Base-by-base conservation (phyloP, 2,888 invertebrate species). In the Mimachlamys varia region DNA sequence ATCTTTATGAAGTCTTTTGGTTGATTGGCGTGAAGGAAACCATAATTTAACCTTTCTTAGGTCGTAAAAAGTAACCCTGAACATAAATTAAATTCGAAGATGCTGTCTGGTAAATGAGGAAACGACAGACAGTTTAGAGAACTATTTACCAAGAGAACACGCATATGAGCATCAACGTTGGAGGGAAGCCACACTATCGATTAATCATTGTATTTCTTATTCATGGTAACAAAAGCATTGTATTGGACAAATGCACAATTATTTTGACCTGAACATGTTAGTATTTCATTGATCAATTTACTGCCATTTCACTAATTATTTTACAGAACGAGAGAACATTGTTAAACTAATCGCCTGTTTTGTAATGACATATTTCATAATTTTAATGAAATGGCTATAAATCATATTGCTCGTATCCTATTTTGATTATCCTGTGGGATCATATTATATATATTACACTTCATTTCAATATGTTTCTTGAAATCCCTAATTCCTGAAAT, bases 1-100 rank as follows among this genome's bases (percentile, higher is more conserved):
- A 76, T 76, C 76, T 76, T 76, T 76, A 76, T 76, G 76, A 76
- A 76, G 76, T 76, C 76, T 76, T 76, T 76, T 76, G 27, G 76
- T 76, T 76, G 76, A 76, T 76, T 76, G 76, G 76, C 76, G 76
- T 27, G 76, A 76, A 76, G 76, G 76, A 76, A 76, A 76, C 76
- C 76, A 76, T 76, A 76, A 76, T 76, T 76, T 76, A 76, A 76
- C 76, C 76, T 76, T 76, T 76, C 76, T 76, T 76, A 12, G 76
- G 76, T 76, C 76, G 76, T 76, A 76, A 76, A 76, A 76, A 76
- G 76, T 76, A 76, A 76, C 76, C 76, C 76, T 76, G 76, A 33
- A 76, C 76, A 76, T 76, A 76, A 76, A 76, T 76, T 76, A 76
- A 76, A 76, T 76, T 76, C 76, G 33, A 76, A 76, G 76, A 76